Conservation (phyloP, 2,797 vertebrate genomes). For the Hylomyscus alleni region DNA sequence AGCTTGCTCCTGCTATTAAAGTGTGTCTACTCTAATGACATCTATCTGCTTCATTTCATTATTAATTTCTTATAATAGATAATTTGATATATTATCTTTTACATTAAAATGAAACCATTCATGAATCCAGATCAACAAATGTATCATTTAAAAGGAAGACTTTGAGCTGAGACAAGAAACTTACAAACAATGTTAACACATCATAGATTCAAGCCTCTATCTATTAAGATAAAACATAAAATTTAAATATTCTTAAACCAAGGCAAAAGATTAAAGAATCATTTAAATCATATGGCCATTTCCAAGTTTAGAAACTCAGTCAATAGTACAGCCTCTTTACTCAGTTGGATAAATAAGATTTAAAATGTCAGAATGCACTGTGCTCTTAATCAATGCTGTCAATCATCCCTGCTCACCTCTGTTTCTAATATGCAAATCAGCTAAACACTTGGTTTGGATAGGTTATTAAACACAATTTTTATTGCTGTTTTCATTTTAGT, state of each 20-base stretch:
- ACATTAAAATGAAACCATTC: not conserved
- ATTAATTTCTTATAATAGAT: not conserved
- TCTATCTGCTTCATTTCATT: not conserved
- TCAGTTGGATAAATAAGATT: not conserved
- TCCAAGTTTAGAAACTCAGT: constrained; percentile 4
- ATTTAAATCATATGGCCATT: constrained; percentile 30
- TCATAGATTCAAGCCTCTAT: not conserved
- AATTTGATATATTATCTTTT: not conserved
- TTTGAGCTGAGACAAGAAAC: not conserved
- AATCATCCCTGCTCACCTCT: not conserved
- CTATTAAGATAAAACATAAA: not conserved
- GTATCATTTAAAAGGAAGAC: not conserved
- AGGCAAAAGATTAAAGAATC: not conserved
- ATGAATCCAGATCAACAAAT: not conserved
- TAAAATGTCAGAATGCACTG: constrained; percentile 48
- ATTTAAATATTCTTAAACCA: not conserved
- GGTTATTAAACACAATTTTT: not conserved
- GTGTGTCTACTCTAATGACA: not conserved
- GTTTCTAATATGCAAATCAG: not conserved
- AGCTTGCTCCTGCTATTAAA: not conserved
- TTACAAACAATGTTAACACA: not conserved
- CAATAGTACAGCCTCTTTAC: not conserved
- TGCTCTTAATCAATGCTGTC: constrained; percentile 46
- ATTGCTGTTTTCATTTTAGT: not conserved
- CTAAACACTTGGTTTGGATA: not conserved